Conservation (phyloP, 1,140 invertebrate genomes). For the Notospermus geniculatus region DNA sequence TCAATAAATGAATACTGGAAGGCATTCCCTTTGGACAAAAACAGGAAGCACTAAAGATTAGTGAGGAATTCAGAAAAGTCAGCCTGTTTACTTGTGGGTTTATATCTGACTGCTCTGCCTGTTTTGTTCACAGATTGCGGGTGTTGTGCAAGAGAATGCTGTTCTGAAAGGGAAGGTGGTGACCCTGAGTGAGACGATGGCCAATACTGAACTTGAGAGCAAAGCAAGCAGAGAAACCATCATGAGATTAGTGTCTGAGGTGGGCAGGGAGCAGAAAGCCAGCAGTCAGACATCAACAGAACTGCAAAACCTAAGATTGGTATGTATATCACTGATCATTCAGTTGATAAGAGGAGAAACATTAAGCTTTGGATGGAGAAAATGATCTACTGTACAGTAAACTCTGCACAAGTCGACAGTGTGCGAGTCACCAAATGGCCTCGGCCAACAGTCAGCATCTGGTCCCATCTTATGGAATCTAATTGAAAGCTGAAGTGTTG, state of each 20-base stretch:
- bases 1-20: no score
- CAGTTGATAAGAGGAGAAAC: no score
- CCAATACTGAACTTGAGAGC: conserved; percentile 49
- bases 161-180: conserved; percentile 52
- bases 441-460: no score
- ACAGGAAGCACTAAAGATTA: neutral
- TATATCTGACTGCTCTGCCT: conserved; percentile 7
- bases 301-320: conserved; percentile 45
- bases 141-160: conserved; percentile 52
- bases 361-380: no score
- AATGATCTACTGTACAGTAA: no score
- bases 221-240: conserved; percentile 56
- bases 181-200: conserved; percentile 46
- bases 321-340: conserved; percentile 19
- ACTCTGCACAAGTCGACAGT: no score
- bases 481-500: no score
- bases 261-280: conserved; percentile 50
- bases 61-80: conserved; percentile 1
- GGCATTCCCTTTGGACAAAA: no score
- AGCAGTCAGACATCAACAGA: conserved; percentile 43
- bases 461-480: no score
- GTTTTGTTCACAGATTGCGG: conserved; percentile 40
- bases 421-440: no score
- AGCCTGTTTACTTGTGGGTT: neutral
- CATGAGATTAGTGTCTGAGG: conserved; percentile 54